These are phyloP conservation scores for Heteropelma amictum DNA, from an alignment of 2,888 invertebrate species.

Conservation along the genomic window DNA sequence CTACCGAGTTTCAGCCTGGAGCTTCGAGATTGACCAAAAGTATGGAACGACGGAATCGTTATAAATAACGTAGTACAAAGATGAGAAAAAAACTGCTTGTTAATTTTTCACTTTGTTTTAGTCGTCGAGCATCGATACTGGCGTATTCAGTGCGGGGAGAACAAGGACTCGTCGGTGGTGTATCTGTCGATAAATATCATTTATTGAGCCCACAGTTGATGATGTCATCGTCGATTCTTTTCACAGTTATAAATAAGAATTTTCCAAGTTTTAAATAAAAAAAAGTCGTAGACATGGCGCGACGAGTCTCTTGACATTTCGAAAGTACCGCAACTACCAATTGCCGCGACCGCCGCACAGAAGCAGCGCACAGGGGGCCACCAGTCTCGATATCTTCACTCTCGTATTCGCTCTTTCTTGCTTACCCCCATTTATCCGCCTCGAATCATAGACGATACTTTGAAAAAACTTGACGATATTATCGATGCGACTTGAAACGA, in stretches of 20 bases:
- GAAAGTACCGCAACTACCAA: constrained; percentile 66
- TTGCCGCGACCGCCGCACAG: too few relatives aligned
- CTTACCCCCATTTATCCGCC: too few relatives aligned
- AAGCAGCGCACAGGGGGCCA: constrained; percentile 30
- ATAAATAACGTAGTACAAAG: too few relatives aligned
- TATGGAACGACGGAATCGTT: too few relatives aligned
- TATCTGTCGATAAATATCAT: constrained; percentile 66
- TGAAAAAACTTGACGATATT: constrained; percentile 69
- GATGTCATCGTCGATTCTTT: constrained; percentile 63
- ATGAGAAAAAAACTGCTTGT: neutral
- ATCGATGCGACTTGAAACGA: constrained; percentile 67
- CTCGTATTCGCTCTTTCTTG: constrained; percentile 4
- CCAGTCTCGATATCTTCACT: constrained; percentile 14
- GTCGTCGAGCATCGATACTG: constrained; percentile 34
- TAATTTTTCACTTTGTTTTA: too few relatives aligned
- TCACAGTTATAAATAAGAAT: constrained; percentile 73
- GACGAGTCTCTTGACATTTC: constrained; percentile 64
- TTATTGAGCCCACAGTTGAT: constrained; percentile 73
- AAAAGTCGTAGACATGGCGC: constrained; percentile 64
- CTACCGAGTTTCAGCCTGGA: too few relatives aligned
- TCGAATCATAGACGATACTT: constrained; percentile 71
- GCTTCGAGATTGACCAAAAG: too few relatives aligned
- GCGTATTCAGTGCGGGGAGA: neutral
- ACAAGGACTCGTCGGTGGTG: neutral
- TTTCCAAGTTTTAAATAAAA: constrained; percentile 71